Base-by-base conservation (phyloP, 2,888 invertebrate species). In the Polydrusus tereticollis region DNA sequence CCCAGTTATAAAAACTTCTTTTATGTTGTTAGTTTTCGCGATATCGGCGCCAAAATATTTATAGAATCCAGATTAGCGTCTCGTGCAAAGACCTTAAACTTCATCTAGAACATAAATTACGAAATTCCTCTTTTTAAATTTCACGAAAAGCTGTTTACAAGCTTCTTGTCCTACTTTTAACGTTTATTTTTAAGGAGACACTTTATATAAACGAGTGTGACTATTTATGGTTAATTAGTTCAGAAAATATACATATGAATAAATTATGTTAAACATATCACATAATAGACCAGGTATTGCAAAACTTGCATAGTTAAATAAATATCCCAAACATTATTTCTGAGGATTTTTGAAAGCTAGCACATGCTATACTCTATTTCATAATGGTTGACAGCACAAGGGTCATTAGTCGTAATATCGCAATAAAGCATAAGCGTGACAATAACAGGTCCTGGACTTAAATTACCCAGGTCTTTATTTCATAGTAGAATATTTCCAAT, bases 41-140 rank as follows among this genome's bases (percentile, higher is more conserved):
- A 52, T 33, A 2, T 21, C 41, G 65, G 38, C 55, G 57, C 55
- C 57, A 65, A 21, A 55, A 66, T 67, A 67, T 67, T 67, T 67
- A 45, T 60, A 67, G 67, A 36, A 50, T n/a, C 38, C 20, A 64
- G 52, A 52, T 29, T 43, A 45, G 57, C 66, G 66, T 16, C 59
- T 67, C 50, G 33, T 26, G 21, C 5, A 12, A 59, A 43, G 67
- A 67, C 67, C 67, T 67, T 67, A 67, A 67, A 67, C 67, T 67
- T 67, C 67, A 66, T 45, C 38, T n/a, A 57, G 16, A 43, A 6
- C 57, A 66, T 66, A 66, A 66, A 58, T 66, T 26, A 45, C 18
- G 23, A 29, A 12, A 45, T 26, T 41, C 26, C 43, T 43, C 36
- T 59, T 20, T 59, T 59, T 41, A 16, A 38, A 16, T 59, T 43